Percentiles rank a stretch among this genome's conserved stretches.
These are phyloP conservation scores for Musca vetustissima DNA, from an alignment of 1,140 invertebrate species.

Conservation along the genomic window DNA sequence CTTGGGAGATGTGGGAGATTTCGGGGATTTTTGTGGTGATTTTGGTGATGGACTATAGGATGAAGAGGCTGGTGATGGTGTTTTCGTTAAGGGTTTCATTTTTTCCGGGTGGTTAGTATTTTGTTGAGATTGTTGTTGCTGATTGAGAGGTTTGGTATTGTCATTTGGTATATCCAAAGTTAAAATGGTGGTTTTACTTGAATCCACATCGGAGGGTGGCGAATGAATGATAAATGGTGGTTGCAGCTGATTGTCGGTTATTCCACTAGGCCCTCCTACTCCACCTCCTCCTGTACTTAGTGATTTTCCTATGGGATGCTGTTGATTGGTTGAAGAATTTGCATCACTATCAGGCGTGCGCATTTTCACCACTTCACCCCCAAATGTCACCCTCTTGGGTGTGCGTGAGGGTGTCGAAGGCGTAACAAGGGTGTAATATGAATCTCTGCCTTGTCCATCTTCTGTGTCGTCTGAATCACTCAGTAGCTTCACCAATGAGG, in stretches of 20 bases:
- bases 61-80: not conserved
- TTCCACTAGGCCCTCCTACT: not conserved
- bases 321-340: conserved; percentile 38
- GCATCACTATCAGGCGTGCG: conserved; percentile 79
- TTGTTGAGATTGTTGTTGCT: conserved; percentile 26
- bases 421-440: conserved; percentile 28
- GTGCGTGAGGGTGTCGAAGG: conserved; percentile 55
- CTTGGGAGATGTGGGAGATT: conserved; percentile 30
- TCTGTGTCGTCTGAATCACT: conserved; percentile 61
- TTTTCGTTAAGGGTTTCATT: not conserved
- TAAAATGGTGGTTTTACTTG: conserved; percentile 33
- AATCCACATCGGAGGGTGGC: conserved; percentile 1
- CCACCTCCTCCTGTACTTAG: too few relatives aligned
- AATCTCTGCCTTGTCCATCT: conserved; percentile 18
- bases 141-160: conserved; percentile 48
- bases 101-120: not conserved
- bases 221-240: conserved; percentile 17
- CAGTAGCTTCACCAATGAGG: conserved; percentile 61
- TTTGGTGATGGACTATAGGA: conserved; percentile 5
- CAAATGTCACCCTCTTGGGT: conserved; percentile 73
- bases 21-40: conserved; percentile 21
- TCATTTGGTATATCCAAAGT: conserved; percentile 47
- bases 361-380: conserved; percentile 79
- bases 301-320: not conserved
- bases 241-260: conserved; percentile 16